Conservation (phyloP, 2,888 invertebrate species). For the Amblyjoppa fuscipennis region DNA sequence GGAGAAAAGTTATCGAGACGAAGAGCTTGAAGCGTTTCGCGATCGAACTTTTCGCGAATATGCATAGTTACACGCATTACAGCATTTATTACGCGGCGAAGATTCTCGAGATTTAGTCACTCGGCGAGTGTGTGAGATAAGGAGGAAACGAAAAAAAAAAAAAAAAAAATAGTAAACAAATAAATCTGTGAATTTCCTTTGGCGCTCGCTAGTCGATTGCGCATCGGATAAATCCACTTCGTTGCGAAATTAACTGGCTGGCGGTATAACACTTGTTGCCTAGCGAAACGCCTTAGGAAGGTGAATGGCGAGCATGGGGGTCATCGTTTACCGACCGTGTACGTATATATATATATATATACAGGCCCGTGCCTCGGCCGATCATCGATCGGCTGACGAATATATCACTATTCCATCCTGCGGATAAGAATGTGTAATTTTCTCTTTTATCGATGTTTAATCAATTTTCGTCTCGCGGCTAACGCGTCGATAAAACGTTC, state of each 20-base stretch:
- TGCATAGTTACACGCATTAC: constrained; percentile 78
- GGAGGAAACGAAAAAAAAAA: too few species aligned
- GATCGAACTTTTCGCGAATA: constrained; percentile 67
- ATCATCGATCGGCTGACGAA: not conserved
- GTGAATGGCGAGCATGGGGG: constrained; percentile 83
- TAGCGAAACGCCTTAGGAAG: constrained; percentile 32
- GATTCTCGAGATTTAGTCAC: constrained; percentile 73
- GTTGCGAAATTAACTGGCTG: not conserved
- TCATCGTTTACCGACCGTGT: constrained; percentile 83
- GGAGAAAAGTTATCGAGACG: constrained; percentile 10
- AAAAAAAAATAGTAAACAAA: not conserved
- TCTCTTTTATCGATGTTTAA: not conserved
- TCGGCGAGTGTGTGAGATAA: not conserved
- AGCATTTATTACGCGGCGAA: constrained; percentile 76
- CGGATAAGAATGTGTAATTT: too few species aligned
- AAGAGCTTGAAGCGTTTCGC: constrained; percentile 2
- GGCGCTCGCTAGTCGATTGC: constrained; percentile 11
- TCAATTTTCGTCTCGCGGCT: not conserved
- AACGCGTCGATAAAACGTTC: not conserved
- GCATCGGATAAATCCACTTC: constrained; percentile 7
- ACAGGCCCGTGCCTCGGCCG: not conserved
- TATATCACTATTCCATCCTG: not conserved
- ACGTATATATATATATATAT: constrained; percentile 69
- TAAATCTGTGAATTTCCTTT: not conserved
- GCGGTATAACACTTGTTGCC: not conserved